Evolutionary conservation across 2,888 invertebrate genomes (phyloP).

Genomic region (Cylindroiulus punctatus): DNA sequence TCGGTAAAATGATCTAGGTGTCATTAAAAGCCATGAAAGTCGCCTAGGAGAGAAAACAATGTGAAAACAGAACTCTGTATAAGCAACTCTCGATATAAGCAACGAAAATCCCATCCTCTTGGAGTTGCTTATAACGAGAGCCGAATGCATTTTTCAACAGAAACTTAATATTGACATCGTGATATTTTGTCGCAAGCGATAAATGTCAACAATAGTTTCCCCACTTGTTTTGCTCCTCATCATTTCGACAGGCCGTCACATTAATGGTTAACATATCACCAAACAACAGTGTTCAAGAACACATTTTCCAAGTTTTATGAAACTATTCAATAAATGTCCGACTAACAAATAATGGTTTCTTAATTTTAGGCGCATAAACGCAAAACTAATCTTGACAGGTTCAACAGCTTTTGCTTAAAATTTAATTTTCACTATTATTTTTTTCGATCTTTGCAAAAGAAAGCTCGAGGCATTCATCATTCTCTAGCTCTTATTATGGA

Average conservation of each 20-base stretch:
- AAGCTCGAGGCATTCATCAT: neutral
- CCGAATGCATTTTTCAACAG: neutral
- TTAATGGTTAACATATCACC: neutral
- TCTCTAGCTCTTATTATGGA: neutral
- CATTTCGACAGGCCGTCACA: neutral
- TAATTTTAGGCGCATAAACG: neutral
- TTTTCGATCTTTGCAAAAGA: neutral
- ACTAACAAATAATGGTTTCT: neutral
- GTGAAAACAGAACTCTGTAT: too few species aligned
- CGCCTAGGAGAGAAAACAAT: too few species aligned
- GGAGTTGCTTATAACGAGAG: too few species aligned
- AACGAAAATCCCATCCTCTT: too few species aligned
- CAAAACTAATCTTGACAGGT: neutral
- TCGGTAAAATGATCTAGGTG: too few species aligned
- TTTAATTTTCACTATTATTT: neutral
- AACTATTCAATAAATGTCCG: neutral
- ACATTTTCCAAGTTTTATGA: neutral
- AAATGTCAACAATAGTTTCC: neutral
- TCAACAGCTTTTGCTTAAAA: neutral
- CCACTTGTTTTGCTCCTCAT: neutral
- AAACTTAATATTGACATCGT: neutral
- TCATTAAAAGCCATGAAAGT: too few species aligned
- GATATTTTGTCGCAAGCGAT: neutral
- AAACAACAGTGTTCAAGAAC: neutral
- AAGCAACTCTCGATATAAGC: too few species aligned